Base-by-base conservation (phyloP, 1,140 invertebrate genomes). In the Drosophila hydei region DNA sequence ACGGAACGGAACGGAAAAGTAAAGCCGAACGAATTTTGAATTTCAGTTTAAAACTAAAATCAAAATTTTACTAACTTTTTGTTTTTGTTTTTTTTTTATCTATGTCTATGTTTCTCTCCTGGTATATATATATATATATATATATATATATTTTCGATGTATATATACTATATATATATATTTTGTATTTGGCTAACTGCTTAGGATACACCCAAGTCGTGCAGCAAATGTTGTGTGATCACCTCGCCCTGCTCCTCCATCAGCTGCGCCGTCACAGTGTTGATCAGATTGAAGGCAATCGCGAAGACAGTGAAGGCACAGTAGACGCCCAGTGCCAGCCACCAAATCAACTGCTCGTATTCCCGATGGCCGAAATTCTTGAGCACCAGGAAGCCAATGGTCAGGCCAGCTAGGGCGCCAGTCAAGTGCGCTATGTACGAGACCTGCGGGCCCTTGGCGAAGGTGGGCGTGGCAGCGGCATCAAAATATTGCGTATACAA, bases 311-410 rank as follows among this genome's bases (percentile, higher is more conserved):
- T 97, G 92, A 97, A 98, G 3, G 97, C 96, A 0, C 96, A 95
- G 92, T 98, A 99, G 1, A 98, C 95, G 12, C 97, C 96, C 3
- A 99, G 92, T 3, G 97, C 97, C 68, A 98, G 94, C 97, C 97
- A 99, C 97, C 98, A 99, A 62, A 98, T 94, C 43, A 98, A 93
- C 89, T 98, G 96, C 91, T 98, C 97, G 92, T 98, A 97, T 0
- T 98, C 93, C 62, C 97, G 96, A 91, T 98, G 97, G 85, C 98
- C 97, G 91, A 99, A 98, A 93, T 99, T 98, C 92, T 99, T 99
- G 47, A 99, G 92, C 38, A 99, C 97, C 21, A 99, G 93, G 8
- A 99, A 94, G 1, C 96, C 96, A 74, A 98, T 96, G 3, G 96
- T 97, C 27, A 98, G 94, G 5, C 97, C 97, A 6, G 97, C 97